Evolutionary conservation across 2,113 vertebrate genomes (phyloP), one percentile per base, ranked within the genome.

Genomic region (Nipponia nippon): DNA sequence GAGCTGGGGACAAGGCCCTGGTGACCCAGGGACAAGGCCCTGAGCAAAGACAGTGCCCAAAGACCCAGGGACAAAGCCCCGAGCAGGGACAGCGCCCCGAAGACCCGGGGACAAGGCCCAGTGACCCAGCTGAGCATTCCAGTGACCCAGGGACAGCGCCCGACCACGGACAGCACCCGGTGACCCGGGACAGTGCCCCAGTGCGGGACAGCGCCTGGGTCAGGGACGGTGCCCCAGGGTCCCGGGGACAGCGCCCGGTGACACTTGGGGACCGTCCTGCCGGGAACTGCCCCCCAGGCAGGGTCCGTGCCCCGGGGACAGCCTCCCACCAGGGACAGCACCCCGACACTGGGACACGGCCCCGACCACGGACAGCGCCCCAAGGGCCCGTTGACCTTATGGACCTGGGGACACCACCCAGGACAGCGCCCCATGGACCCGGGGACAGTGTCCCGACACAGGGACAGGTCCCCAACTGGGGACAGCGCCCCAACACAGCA

Each of bases 371-470:
- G 81, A 44, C 67, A 62, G 47, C 8, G 1, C 23, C 58, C 72
- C 4, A 0, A 12, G 52, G 59, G 23, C 9, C 11, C 0, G 1
- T 4, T 23, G 59, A 26, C 40, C 34, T 9, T 22, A 16, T 16
- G 13, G 58, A 59, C 34, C 21, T 25, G 58, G 76, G 76, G 58
- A 23, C 32, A 13, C n/a, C 7, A 36, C 40, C 5, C 46, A 14
- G 58, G n/a, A 23, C 56, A 38, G n/a, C 9, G 2, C 16, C 58
- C 42, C 34, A 4, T 13, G 26, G 16, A 29, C 4, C 7, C 8
- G 36, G 79, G 61, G 76, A 59, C 55, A 23, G 3, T 10, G 23
- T 26, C 56, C 40, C 1, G 1, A 4, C 7, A 9, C 10, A 36
- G 36, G 55, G 62, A 50, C 29, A 6, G 30, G 29, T 23, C 34